Base-by-base conservation (phyloP, 2,797 vertebrate genomes). In the Threskiornis aethiopicus region DNA sequence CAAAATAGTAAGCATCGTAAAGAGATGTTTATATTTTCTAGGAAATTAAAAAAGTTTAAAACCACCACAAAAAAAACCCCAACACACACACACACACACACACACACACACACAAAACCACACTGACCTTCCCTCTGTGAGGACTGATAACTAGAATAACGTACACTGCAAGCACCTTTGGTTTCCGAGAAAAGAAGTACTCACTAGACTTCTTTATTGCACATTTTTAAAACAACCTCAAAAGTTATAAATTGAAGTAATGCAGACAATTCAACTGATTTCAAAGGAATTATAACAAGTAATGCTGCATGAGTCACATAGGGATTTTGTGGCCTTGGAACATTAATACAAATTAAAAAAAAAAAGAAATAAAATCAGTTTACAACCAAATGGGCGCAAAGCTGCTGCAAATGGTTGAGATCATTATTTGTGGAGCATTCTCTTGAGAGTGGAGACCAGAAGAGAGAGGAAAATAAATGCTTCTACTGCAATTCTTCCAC, bases 251-350 rank as follows among this genome's bases (percentile, higher is more conserved):
- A 59, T 6, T 52, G 16, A 80, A 76, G 25, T 64, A 54, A 94
- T 46, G 9, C 65, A 92, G 66, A 89, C 7, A 73, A 87, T 20
- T 89, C 35, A 72, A 90, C 7, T 66, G 52, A 92, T 79, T 94
- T 80, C 78, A 93, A 92, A 58, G 31, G 25, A 88, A 87, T 86
- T 95, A 73, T 10, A 84, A 22, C 11, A 90, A 61, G 24, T 19
- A 69, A 58, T 39, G 33, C 47, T 67, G 46, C 65, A 44, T 73
- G 47, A 94, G 24, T 80, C 71, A 95, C 51, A 28, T 0, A 35
- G 81, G 31, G 44, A 95, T 83, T 92, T 11, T 46, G 44, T 26
- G 39, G 52, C 37, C 24, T 52, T 83, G 33, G 13, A 73, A 66
- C 35, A 49, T 54, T 73, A 93, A 87, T 84, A 80, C 7, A 85